Evolutionary conservation across 2,113 vertebrate genomes (phyloP).

Genomic region (Pachycephala philippinensis): DNA sequence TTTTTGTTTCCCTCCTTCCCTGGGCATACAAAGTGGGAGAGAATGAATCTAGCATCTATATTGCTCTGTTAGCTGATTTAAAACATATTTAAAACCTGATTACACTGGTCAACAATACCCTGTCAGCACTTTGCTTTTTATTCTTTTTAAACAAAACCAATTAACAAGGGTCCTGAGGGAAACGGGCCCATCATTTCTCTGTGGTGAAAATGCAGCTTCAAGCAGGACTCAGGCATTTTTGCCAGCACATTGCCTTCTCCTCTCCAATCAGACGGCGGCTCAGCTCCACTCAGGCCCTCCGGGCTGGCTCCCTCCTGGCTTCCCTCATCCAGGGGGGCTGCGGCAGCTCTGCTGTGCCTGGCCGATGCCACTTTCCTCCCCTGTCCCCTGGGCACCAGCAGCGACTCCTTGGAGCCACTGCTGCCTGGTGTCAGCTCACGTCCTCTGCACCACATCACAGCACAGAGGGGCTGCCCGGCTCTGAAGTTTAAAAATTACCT

Average conservation of each 20-base stretch:
- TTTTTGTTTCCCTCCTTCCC: background rate
- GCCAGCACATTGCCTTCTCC: background rate
- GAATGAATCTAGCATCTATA: background rate
- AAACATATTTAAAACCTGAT: slow-evolving; percentile 2
- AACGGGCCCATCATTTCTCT: background rate
- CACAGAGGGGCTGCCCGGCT: accelerated
- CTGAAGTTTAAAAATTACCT: slow-evolving; percentile 17
- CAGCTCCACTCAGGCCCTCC: background rate
- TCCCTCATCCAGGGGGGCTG: background rate
- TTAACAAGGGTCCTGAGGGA: slow-evolving; percentile 4
- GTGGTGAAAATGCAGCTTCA: background rate
- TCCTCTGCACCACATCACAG: background rate
- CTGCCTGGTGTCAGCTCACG: background rate
- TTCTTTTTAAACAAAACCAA: slow-evolving; percentile 8
- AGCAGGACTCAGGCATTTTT: background rate
- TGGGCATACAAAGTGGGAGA: background rate
- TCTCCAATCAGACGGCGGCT: accelerated
- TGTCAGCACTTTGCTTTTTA: slow-evolving; percentile 21
- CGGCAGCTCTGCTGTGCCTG: accelerated
- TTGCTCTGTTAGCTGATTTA: background rate
- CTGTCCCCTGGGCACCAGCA: background rate
- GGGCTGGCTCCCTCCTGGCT: background rate
- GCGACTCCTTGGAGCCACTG: background rate
- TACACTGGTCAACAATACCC: background rate
- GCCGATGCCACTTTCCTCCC: background rate